Evolutionary conservation across 1,140 invertebrate genomes (phyloP).

Genomic region (Drosophila prosaltans): DNA sequence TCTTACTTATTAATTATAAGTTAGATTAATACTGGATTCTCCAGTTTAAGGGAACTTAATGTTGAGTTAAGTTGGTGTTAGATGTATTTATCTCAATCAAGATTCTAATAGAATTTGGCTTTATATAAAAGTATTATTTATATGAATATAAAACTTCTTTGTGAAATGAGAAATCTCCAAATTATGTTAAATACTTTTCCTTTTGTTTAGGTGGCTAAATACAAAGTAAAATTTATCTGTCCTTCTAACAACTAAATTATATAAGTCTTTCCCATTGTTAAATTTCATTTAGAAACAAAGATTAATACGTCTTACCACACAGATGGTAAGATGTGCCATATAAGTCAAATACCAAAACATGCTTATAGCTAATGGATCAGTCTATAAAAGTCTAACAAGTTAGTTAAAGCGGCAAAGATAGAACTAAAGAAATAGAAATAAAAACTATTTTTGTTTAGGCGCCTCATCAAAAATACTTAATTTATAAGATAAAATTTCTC

Average conservation of each 20-base stretch:
- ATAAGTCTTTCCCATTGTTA: slow-evolving; percentile 29
- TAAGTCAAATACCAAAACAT: slow-evolving; percentile 15
- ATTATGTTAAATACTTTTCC: not conserved
- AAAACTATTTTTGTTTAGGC: slow-evolving; percentile 47
- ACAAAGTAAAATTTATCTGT: not conserved
- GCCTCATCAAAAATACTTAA: slow-evolving; percentile 56
- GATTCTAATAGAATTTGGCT: no score
- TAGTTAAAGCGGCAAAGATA: not conserved
- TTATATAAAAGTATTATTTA: no score
- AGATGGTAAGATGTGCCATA: not conserved
- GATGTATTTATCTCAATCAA: no score
- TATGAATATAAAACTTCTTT: not conserved
- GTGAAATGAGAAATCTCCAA: not conserved
- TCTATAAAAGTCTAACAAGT: slow-evolving; percentile 3
- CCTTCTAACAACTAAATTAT: slow-evolving; percentile 1
- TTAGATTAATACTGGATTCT: no score
- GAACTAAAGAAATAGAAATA: slow-evolving; percentile 3
- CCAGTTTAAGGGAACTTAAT: no score
- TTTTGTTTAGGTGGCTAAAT: not conserved
- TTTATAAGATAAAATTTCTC: slow-evolving; percentile 47
- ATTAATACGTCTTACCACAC: not conserved
- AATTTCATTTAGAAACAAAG: not conserved
- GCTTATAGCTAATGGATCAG: slow-evolving; percentile 40
- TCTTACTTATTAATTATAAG: no score
- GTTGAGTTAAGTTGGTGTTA: no score